Base-by-base conservation (phyloP, 2,113 vertebrate genomes). In the Ceratotherium simum region DNA sequence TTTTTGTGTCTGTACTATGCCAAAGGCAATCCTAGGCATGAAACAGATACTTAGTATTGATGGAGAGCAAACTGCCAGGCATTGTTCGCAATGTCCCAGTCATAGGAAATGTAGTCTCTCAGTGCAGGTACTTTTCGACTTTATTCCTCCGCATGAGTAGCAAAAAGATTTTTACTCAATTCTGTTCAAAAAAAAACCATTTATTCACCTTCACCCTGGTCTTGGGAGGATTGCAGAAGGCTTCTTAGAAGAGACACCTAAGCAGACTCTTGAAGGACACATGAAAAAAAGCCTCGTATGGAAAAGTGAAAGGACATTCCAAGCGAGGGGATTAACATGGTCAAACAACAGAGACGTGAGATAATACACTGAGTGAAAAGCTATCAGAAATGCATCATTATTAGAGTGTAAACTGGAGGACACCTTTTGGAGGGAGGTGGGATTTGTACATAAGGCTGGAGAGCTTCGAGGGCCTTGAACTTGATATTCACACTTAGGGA, bases 1-100 rank as follows among this genome's bases (percentile, higher is more conserved):
- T 58, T 83, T 94, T 84, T 95, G 10, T 93, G 27, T 96, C 83
- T 64, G 12, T 72, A 79, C 65, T 91, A 78, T 67, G 17, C 64
- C 85, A 89, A 81, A 93, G 25, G 46, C 56, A 60, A 79, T n/a
- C n/a, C 48, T 64, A 69, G 25, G 27, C 72, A 62, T 84, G 65
- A 86, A 91, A 62, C 42, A 89, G 82, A 90, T 82, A 31, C 60
- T 91, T 78, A 33, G 33, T 70, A 81, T 65, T 91, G 36, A 76
- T 88, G 39, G 54, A 76, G 56, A 95, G 42, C 29, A 90, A 97
- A 81, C 39, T 67, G 73, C 31, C 70, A 92, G 14, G 11, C 73
- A 70, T 73, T 69, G 60, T 91, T 93, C 31, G 91, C 51, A 91
- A 93, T 48, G 21, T 84, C n/a, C 33, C n/a, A 14, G 21, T 76